A percentile compares a stretch with the other conserved stretches of the same genome.
phyloP scores from a whole-genome alignment of 2,113 vertebrate genomes.

The Neogale vison region DNA sequence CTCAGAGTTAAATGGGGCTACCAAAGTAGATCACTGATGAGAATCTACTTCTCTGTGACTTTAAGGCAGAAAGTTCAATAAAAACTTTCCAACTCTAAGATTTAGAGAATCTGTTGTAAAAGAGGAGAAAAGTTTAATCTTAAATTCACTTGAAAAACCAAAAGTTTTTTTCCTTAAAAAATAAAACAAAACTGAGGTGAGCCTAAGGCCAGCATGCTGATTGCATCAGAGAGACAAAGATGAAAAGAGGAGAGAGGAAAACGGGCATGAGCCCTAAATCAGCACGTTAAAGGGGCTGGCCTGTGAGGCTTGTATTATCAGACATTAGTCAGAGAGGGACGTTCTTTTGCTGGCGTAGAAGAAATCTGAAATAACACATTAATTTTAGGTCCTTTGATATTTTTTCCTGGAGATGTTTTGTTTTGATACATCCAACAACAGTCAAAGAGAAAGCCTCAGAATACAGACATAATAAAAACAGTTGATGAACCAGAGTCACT shows the following conservation, averaged over 20 bases:
- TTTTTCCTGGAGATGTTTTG: slow-evolving; percentile 80
- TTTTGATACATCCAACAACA: slow-evolving; percentile 78
- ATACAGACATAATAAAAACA: slow-evolving; percentile 76
- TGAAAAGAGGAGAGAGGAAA: slow-evolving; percentile 77
- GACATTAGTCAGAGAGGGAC: slow-evolving; percentile 78
- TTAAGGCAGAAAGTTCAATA: neutral
- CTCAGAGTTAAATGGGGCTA: neutral
- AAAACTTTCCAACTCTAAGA: slow-evolving; percentile 48
- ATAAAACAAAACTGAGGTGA: slow-evolving; percentile 79
- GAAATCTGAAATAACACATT: slow-evolving; percentile 82
- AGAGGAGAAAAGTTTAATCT: slow-evolving; percentile 54
- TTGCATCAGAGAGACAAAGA: slow-evolving; percentile 82
- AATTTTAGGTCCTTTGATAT: slow-evolving; percentile 71
- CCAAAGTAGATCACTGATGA: neutral
- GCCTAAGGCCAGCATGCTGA: slow-evolving; percentile 78
- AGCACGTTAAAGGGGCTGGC: slow-evolving; percentile 81
- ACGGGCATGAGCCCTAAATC: slow-evolving; percentile 84
- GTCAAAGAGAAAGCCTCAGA: slow-evolving; percentile 69
- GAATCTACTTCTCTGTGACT: neutral
- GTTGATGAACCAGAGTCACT: slow-evolving; percentile 35
- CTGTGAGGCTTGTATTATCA: slow-evolving; percentile 79
- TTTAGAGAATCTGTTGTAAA: slow-evolving; percentile 51
- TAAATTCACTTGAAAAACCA: slow-evolving; percentile 65
- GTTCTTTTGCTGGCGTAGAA: slow-evolving; percentile 79
- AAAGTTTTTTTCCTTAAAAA: slow-evolving; percentile 53